Evolutionary conservation across 2,888 invertebrate species (phyloP).

Genomic region (Tinea pellionella): DNA sequence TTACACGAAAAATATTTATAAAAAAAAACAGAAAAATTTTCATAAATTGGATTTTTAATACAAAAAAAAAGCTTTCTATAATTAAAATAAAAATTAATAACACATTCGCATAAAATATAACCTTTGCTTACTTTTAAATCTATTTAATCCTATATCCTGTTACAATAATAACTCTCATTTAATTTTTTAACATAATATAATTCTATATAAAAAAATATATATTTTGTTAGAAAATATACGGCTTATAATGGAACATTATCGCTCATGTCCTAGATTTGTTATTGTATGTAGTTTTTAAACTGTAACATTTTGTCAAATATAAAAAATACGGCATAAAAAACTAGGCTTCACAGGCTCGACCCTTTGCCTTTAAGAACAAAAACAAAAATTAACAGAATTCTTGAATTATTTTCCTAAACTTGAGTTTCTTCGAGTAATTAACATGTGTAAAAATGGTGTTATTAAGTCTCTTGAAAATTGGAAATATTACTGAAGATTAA

Average conservation of each 20-base stretch:
- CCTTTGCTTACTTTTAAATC: background rate
- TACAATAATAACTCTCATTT: background rate
- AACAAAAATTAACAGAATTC: background rate
- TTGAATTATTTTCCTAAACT: too few relatives aligned
- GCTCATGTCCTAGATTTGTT: conserved; percentile 46
- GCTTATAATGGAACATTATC: conserved; percentile 39
- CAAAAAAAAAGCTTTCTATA: background rate
- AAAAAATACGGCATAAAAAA: conserved; percentile 10
- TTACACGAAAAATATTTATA: background rate
- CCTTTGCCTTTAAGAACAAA: too few relatives aligned
- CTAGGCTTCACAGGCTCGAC: too few relatives aligned
- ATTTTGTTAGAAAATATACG: background rate
- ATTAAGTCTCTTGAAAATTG: too few relatives aligned
- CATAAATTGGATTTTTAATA: conserved; percentile 37
- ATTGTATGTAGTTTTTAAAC: conserved; percentile 49
- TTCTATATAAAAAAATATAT: background rate
- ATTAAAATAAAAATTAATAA: background rate
- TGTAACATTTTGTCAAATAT: conserved; percentile 35
- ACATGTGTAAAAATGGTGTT: too few relatives aligned
- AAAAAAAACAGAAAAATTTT: conserved; percentile 21
- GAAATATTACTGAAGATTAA: too few relatives aligned
- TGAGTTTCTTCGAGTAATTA: too few relatives aligned
- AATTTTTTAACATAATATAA: background rate
- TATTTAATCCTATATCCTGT: conserved; percentile 5
- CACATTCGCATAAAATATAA: background rate